A percentile compares a stretch with the other conserved stretches of the same genome.
These are phyloP conservation scores for Phodopus roborovskii DNA, from an alignment of 2,113 vertebrate species.

Conservation along the genomic window DNA sequence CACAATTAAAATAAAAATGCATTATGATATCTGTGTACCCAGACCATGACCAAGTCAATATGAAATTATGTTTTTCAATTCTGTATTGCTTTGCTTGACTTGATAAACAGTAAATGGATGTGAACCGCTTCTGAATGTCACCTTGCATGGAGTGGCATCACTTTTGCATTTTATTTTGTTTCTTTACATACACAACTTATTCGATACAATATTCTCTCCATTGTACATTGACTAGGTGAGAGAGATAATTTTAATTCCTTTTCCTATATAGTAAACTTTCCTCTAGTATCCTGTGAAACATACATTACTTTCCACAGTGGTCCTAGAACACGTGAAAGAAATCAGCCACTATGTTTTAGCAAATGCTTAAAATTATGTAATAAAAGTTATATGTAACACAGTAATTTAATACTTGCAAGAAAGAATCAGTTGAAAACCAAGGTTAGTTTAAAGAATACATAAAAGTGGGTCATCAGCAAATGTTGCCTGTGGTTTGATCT, in stretches of 20 bases:
- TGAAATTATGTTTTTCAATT: background rate
- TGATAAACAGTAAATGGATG: background rate
- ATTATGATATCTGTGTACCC: background rate
- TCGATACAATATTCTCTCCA: background rate
- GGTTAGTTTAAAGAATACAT: slow-evolving; percentile 26
- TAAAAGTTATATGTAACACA: background rate
- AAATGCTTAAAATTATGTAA: background rate
- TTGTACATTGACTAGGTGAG: background rate
- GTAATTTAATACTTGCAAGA: background rate
- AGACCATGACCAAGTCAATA: background rate
- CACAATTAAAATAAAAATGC: background rate
- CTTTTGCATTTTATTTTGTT: background rate
- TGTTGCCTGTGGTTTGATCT: background rate
- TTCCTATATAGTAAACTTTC: background rate
- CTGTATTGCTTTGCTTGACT: background rate
- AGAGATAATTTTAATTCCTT: background rate
- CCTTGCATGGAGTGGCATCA: background rate
- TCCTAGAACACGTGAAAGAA: background rate
- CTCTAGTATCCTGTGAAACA: background rate
- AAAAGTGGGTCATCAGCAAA: background rate
- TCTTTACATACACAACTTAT: background rate
- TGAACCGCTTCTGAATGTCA: slow-evolving; percentile 49
- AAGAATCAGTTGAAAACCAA: background rate
- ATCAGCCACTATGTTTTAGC: slow-evolving; percentile 4
- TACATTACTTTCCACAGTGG: background rate